Evolutionary conservation across 1,140 invertebrate genomes (phyloP).

Genomic region (Hestina assimilis): DNA sequence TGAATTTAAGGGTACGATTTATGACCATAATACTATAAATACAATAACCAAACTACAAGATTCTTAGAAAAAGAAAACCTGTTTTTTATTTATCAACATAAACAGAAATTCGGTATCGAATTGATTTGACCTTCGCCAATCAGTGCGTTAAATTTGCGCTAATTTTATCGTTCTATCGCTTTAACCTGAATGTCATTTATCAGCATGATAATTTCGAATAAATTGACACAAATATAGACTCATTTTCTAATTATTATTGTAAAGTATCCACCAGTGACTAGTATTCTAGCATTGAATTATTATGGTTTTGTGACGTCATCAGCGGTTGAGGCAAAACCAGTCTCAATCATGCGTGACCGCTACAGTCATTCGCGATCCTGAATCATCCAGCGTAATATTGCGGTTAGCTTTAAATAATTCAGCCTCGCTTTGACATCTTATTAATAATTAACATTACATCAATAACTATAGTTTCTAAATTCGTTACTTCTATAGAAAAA

Average conservation of each 20-base stretch:
- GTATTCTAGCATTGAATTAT: conserved; percentile 6
- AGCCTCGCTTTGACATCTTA: not conserved
- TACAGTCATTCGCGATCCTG: conserved; percentile 56
- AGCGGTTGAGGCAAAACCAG: conserved; percentile 54
- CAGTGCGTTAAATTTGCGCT: conserved; percentile 5
- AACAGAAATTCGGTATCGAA: conserved; percentile 1
- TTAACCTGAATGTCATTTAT: conserved; percentile 7
- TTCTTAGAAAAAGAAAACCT: not conserved
- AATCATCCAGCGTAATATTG: conserved; percentile 40
- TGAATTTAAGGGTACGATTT: conserved; percentile 43
- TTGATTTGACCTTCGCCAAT: conserved; percentile 19
- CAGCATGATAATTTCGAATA: not conserved
- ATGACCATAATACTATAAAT: conserved; percentile 15
- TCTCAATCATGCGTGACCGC: conserved; percentile 59
- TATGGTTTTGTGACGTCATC: conserved; percentile 49
- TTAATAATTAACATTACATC: no score
- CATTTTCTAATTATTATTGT: no score
- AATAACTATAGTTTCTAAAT: no score
- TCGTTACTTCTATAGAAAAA: no score
- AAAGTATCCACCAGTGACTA: conserved; percentile 5
- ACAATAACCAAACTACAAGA: not conserved
- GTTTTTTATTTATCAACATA: not conserved
- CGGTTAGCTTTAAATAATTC: conserved; percentile 8
- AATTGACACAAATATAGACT: not conserved
- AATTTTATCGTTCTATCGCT: conserved; percentile 9